These are phyloP conservation scores for Stigmatopora argus DNA, from an alignment of 2,113 vertebrate genomes.

Conservation along the genomic window DNA sequence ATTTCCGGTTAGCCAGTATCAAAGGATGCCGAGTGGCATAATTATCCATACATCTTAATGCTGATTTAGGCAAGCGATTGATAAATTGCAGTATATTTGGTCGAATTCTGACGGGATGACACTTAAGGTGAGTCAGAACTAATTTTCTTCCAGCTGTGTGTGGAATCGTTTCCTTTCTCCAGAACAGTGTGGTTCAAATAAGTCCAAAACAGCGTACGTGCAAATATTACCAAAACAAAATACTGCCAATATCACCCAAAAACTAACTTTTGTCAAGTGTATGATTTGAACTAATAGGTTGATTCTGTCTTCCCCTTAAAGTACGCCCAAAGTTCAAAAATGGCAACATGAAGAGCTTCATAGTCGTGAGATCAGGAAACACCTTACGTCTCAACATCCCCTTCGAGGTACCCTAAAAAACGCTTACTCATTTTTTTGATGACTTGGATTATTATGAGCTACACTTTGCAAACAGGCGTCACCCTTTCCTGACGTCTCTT, in stretches of 20 bases:
- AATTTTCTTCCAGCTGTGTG: background rate
- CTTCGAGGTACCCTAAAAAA: constrained; percentile 74
- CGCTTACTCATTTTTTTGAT: background rate
- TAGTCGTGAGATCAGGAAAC: constrained; percentile 75
- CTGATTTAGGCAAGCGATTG: background rate
- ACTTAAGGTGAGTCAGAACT: background rate
- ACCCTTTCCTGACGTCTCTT: constrained; percentile 76
- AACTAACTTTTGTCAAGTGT: background rate
- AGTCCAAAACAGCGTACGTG: background rate
- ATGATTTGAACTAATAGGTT: background rate
- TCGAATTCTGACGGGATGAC: background rate
- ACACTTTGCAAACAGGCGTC: constrained; percentile 62
- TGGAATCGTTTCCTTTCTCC: background rate
- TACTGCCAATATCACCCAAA: background rate
- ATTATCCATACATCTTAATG: background rate
- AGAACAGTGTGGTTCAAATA: constrained; percentile 2
- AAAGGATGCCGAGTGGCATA: background rate
- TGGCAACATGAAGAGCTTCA: constrained; percentile 65
- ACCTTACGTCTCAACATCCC: constrained; percentile 71
- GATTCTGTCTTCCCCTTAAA: constrained; percentile 44
- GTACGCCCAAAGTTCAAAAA: constrained; percentile 78
- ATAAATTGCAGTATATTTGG: background rate
- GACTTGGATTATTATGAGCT: background rate
- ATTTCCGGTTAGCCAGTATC: background rate
- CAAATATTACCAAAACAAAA: background rate